phyloP scores from a whole-genome alignment of 1,140 invertebrate species.

The Hormaphis cornu region DNA sequence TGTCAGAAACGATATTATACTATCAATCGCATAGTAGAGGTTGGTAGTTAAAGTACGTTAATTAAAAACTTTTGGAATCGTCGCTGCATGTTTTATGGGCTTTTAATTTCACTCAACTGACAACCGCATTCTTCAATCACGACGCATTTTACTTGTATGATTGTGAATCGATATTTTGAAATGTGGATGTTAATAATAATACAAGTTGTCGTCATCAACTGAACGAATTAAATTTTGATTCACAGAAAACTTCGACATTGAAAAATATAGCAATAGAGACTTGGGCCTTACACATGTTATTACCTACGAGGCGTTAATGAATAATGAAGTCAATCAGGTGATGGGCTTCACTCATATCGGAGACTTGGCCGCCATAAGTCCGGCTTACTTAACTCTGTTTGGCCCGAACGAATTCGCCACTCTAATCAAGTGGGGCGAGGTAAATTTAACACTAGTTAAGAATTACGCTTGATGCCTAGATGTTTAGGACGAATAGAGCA shows the following conservation, averaged over 20 bases:
- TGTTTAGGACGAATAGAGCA: too few species aligned
- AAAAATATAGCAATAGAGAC: constrained; percentile 53
- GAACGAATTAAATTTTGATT: constrained; percentile 36
- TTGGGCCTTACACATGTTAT: constrained; percentile 57
- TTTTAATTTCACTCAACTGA: too few species aligned
- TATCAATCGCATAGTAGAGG: too few species aligned
- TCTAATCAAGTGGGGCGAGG: constrained; percentile 60
- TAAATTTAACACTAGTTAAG: constrained; percentile 38
- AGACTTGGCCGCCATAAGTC: constrained; percentile 49
- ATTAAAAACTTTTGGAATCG: too few species aligned
- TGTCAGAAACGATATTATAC: too few species aligned
- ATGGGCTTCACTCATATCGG: constrained; percentile 59
- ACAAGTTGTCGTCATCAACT: too few species aligned
- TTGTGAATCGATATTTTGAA: too few species aligned
- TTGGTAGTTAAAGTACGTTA: too few species aligned
- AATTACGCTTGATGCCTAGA: too few species aligned
- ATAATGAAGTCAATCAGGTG: constrained; percentile 62
- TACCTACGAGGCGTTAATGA: constrained; percentile 61
- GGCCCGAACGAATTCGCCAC: constrained; percentile 56
- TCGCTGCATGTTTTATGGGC: too few species aligned
- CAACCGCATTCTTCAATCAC: too few species aligned
- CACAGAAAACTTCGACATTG: constrained; percentile 53
- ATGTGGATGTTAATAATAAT: not conserved
- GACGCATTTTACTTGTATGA: too few species aligned
- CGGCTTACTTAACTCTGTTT: constrained; percentile 55